A percentile compares a stretch with the other conserved stretches of the same genome.
phyloP scores from a whole-genome alignment of 2,888 invertebrate species.

The Aphodius granarius region DNA sequence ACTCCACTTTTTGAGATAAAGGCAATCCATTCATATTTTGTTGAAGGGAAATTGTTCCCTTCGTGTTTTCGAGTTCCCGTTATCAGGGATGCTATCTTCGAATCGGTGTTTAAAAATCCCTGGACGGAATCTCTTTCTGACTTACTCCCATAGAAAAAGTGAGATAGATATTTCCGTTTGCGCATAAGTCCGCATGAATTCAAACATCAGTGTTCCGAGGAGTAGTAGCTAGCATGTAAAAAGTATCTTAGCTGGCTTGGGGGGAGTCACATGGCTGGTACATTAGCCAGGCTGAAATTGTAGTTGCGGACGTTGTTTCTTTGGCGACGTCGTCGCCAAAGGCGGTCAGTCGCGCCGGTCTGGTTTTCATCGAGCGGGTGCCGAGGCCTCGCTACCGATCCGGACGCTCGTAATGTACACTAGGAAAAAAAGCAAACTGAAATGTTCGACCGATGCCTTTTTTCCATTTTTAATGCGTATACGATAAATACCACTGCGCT shows the following conservation, averaged over 20 bases:
- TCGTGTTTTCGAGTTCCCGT: too few relatives aligned
- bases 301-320: constrained; percentile 46
- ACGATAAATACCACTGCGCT: constrained; percentile 30
- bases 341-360: constrained; percentile 44
- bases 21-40: too few relatives aligned
- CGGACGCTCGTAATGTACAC: constrained; percentile 42
- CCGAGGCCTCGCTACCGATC: constrained; percentile 37
- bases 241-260: constrained; percentile 39
- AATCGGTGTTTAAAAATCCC: too few relatives aligned
- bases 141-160: too few relatives aligned
- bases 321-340: constrained; percentile 42
- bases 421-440: constrained; percentile 42
- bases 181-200: too few relatives aligned
- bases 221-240: constrained; percentile 36
- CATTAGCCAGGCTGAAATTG: constrained; percentile 43
- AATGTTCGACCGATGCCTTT: constrained; percentile 38
- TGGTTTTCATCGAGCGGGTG: constrained; percentile 38
- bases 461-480: constrained; percentile 38
- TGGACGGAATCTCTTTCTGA: too few relatives aligned
- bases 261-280: constrained; percentile 45
- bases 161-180: too few relatives aligned
- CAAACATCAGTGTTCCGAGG: too few relatives aligned
- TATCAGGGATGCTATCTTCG: too few relatives aligned
- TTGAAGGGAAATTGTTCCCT: too few relatives aligned
- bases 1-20: too few relatives aligned